Evolutionary conservation across 2,888 invertebrate genomes (phyloP), one percentile per base, ranked within the genome.

Genomic region (Idaea aversata): DNA sequence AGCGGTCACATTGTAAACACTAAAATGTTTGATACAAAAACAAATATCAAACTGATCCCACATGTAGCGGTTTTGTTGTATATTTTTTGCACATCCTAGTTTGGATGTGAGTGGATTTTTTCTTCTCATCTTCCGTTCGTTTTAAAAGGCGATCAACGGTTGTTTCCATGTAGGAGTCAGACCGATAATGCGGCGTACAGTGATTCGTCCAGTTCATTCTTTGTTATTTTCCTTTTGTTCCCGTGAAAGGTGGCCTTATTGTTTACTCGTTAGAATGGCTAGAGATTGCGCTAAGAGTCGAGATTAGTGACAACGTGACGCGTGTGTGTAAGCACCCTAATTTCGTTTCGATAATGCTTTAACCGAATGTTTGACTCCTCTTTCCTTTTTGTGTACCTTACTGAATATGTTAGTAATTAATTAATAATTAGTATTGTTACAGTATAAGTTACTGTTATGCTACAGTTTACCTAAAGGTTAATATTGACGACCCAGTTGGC

Each of bases 291-390:
- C 85, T 88, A 88, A 90, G 87, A 91, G 88, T 86, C 81, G 83
- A 88, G 88, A 90, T 91, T 90, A 90, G 86, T 84, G 88, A 88
- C 86, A 86, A 89, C 88, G 90, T 90, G 89, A 90, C 81, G 82
- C 84, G 88, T 83, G 79, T 87, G 80, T 87, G 80, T 82, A 85
- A 87, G 80, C 75, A 79, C 78, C 83, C 81, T 85, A 84, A 87
- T 87, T 84, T 81, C 79, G 80, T 83, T 82, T 82, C 81, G 76
- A 83, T 85, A 85, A 82, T 81, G 76, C 77, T 73, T 76, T 80
- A 78, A 82, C 77, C 75, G 71, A 74, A 73, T 72, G 69, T 76
- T 77, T 71, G 67, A 68, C 16, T 68, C 70, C 67, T 65, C 71
- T 70, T 72, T 72, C 73, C 72, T 71, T 77, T 72, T 70, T 69